These are phyloP conservation scores for Pseudomugil gertrudae DNA, from an alignment of 2,797 vertebrate genomes.

Conservation along the genomic window DNA sequence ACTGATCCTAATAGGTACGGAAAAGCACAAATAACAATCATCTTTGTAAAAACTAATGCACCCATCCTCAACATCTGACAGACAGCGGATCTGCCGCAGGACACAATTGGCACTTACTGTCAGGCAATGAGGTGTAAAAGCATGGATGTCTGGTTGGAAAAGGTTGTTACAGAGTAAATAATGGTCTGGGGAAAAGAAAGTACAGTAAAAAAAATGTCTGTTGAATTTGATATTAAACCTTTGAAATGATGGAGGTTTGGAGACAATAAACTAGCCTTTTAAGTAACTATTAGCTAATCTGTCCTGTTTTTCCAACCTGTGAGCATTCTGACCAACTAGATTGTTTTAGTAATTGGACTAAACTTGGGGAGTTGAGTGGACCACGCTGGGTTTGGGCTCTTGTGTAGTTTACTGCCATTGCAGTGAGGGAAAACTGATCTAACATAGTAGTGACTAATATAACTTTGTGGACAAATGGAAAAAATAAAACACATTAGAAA, in stretches of 20 bases:
- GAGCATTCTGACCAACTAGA: background rate
- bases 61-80: background rate
- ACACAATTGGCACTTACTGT: background rate
- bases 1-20: background rate
- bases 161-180: background rate
- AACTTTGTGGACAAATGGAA: conserved; percentile 84
- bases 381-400: conserved; percentile 80
- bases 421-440: conserved; percentile 86
- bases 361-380: conserved; percentile 61
- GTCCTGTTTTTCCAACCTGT: background rate
- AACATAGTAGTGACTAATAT: conserved; percentile 90
- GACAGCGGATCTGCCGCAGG: background rate
- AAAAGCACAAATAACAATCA: background rate
- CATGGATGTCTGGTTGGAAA: background rate
- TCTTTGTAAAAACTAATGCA: background rate
- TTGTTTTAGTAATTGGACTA: conserved; percentile 26
- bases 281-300: background rate
- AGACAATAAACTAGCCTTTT: background rate
- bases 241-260: background rate
- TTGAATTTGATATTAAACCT: background rate
- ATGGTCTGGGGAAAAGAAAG: background rate
- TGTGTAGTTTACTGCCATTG: conserved; percentile 86
- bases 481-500: conserved; percentile 81
- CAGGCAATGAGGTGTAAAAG: background rate
- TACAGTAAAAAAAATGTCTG: background rate